Conservation (phyloP, 2,888 invertebrate species). For the Polyommatus icarus region DNA sequence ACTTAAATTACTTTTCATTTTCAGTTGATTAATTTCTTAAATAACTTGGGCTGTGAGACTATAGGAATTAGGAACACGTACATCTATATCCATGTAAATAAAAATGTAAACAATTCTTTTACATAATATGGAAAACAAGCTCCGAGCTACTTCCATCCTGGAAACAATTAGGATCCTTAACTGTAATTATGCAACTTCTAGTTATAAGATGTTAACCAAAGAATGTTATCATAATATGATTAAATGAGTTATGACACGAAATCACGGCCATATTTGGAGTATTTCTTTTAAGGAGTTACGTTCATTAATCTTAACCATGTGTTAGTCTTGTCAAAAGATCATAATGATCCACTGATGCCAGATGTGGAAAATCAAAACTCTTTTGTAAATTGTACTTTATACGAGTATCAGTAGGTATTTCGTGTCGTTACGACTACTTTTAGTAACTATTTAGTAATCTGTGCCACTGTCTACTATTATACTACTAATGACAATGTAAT, state of each 20-base stretch:
- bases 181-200: not conserved
- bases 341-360: not conserved
- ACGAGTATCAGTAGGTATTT: no score
- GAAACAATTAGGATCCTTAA: not conserved
- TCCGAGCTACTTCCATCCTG: not conserved
- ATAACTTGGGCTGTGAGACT: not conserved
- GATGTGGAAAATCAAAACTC: not conserved
- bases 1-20: not conserved
- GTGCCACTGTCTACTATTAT: no score
- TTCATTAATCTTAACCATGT: slow-evolving; percentile 6
- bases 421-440: no score
- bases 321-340: not conserved
- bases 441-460: no score
- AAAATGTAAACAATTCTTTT: no score
- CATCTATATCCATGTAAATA: no score
- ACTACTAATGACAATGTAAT: no score
- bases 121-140: no score
- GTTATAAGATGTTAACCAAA: not conserved
- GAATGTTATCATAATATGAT: not conserved
- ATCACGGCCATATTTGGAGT: not conserved
- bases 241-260: not conserved
- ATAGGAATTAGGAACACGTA: not conserved
- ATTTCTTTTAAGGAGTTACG: not conserved
- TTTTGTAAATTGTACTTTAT: not conserved
- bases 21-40: not conserved